phyloP scores from a whole-genome alignment of 2,113 vertebrate genomes.

The Chauna torquata region DNA sequence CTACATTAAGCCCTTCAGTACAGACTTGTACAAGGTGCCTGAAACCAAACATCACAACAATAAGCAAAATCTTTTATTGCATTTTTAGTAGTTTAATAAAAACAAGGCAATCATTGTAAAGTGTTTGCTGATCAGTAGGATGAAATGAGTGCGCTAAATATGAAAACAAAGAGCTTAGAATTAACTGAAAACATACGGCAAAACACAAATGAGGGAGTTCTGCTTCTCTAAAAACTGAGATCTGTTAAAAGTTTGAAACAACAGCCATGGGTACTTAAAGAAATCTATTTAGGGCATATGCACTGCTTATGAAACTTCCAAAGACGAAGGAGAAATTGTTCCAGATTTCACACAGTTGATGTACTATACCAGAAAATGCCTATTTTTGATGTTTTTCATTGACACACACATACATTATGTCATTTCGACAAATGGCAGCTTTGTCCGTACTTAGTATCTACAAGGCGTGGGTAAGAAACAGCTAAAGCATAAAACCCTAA shows the following conservation, averaged over 20 bases:
- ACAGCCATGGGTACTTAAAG: conserved; percentile 18
- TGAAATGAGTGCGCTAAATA: neutral
- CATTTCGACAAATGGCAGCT: conserved; percentile 75
- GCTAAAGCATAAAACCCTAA: conserved; percentile 75
- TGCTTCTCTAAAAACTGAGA: neutral
- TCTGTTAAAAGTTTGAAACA: conserved; percentile 20
- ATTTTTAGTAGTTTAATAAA: neutral
- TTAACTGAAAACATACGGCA: neutral
- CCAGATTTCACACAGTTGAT: conserved; percentile 54
- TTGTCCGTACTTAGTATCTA: conserved; percentile 79
- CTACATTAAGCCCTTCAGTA: neutral
- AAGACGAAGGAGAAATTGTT: conserved; percentile 42
- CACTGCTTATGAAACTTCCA: neutral
- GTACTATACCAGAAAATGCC: conserved; percentile 63
- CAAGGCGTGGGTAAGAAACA: conserved; percentile 77
- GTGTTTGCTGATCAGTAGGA: neutral
- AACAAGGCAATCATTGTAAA: neutral
- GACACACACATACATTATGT: conserved; percentile 74
- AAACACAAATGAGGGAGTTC: neutral
- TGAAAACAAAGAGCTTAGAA: neutral
- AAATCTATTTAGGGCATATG: neutral
- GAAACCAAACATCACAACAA: neutral
- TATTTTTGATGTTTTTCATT: conserved; percentile 73
- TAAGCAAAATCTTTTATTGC: neutral
- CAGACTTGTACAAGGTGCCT: neutral